These are phyloP conservation scores for Sardina pilchardus DNA, from an alignment of 2,113 vertebrate genomes.

Conservation along the genomic window DNA sequence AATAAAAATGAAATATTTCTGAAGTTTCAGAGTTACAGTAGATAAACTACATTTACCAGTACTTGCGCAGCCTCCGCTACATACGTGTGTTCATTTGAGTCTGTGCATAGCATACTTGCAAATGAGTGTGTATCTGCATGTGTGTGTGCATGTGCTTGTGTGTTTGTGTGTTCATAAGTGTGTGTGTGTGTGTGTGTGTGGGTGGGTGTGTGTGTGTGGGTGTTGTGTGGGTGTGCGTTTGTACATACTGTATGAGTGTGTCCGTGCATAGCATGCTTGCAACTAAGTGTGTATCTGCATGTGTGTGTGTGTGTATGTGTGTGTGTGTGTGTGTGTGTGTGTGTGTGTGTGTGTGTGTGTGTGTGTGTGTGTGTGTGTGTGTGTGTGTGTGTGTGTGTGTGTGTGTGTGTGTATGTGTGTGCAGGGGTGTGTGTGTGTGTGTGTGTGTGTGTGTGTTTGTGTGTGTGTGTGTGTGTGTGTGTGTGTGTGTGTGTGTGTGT, in stretches of 20 bases:
- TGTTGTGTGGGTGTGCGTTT: background rate
- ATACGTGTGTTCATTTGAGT: too few relatives aligned
- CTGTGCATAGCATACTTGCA: too few relatives aligned
- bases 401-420: background rate
- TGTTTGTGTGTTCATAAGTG: background rate
- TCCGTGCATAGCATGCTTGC: too few relatives aligned
- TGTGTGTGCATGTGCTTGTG: background rate
- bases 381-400: background rate
- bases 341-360: background rate
- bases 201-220: background rate
- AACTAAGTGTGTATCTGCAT: background rate
- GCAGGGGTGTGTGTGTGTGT: background rate
- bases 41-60: too few relatives aligned
- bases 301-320: background rate
- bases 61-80: too few relatives aligned
- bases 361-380: background rate
- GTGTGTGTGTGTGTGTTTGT: background rate
- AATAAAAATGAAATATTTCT: too few relatives aligned
- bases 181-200: background rate
- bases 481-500: background rate
- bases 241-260: background rate
- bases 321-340: background rate
- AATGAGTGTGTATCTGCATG: background rate
- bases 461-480: background rate
- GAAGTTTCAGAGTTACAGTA: too few relatives aligned